A percentile compares a stretch with the other conserved stretches of the same genome.
phyloP scores from a whole-genome alignment of 2,797 vertebrate genomes.

The Tapera naevia region DNA sequence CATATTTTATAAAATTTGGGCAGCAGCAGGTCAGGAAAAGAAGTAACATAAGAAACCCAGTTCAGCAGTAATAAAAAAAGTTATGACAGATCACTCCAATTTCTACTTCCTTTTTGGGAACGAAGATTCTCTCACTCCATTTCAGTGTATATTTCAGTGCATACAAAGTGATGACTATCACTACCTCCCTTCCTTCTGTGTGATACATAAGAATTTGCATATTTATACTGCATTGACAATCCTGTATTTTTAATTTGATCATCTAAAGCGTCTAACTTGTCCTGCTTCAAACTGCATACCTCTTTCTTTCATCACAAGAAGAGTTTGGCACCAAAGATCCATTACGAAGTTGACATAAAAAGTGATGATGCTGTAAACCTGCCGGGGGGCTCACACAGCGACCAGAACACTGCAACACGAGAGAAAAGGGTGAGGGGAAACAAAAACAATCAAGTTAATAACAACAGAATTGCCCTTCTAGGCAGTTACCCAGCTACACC shows the following conservation, averaged over 20 bases:
- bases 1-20: background rate
- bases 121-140: background rate
- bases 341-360: constrained; percentile 78
- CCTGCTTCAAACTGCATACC: constrained; percentile 72
- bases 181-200: background rate
- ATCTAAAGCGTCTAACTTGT: background rate
- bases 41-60: background rate
- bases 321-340: constrained; percentile 73
- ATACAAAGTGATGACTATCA: background rate
- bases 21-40: background rate
- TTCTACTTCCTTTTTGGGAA: background rate
- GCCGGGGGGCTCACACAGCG: constrained; percentile 74
- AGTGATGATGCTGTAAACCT: constrained; percentile 76
- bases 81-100: background rate
- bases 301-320: constrained; percentile 78
- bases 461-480: background rate
- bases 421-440: background rate
- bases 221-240: background rate
- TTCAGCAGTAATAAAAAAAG: background rate
- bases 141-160: too few species aligned
- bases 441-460: background rate
- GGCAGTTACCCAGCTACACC: background rate
- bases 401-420: constrained; percentile 80
- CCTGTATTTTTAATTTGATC: background rate
- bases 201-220: background rate